Evolutionary conservation across 2,113 vertebrate species (phyloP), one percentile per base, ranked within the genome.

Genomic region (Sinocyclocheilus anshuiensis): DNA sequence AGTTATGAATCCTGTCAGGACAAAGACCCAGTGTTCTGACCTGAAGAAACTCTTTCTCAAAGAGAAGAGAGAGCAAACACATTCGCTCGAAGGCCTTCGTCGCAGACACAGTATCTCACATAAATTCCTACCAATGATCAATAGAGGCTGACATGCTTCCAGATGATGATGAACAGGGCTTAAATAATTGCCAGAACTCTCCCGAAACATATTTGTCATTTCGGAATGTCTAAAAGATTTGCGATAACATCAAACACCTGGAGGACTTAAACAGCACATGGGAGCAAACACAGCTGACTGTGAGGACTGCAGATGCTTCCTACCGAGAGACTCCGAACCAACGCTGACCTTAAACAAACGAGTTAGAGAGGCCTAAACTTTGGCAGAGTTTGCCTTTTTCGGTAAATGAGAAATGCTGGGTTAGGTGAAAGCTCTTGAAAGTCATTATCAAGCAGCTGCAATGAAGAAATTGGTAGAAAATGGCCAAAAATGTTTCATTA

Each of bases 11-110:
- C 74, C 33, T 48, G 16, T 65, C 55, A 59, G 88, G 93, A 93
- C 90, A 93, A 90, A 90, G 85, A 86, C 55, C n/a, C 90, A 86
- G 87, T 92, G 88, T 89, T 91, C 90, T 87, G 69, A 11, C 22
- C 84, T 22, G 81, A 86, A 81, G 87, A 88, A 80, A 86, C 86
- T 67, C 80, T 53, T 61, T 33, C 63, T 82, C 84, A 20, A 83
- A 61, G 53, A 87, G 77, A 86, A 45, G 86, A 80, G 86, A 80
- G 74, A 84, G 81, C 67, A 59, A 59, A 22, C 29, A 61, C 48
- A 72, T 29, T n/a, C 45, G 2, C 77, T 84, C 24, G 45, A 29
- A 69, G 5, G 13, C 9, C 16, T 29, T 9, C 42, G 20, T 63
- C 53, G 15, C 7, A 22, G 29, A 57, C 20, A 48, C 50, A 39